These are phyloP conservation scores for Oscheius sp. DNA, from an alignment of 2,888 invertebrate species.

Conservation along the genomic window DNA sequence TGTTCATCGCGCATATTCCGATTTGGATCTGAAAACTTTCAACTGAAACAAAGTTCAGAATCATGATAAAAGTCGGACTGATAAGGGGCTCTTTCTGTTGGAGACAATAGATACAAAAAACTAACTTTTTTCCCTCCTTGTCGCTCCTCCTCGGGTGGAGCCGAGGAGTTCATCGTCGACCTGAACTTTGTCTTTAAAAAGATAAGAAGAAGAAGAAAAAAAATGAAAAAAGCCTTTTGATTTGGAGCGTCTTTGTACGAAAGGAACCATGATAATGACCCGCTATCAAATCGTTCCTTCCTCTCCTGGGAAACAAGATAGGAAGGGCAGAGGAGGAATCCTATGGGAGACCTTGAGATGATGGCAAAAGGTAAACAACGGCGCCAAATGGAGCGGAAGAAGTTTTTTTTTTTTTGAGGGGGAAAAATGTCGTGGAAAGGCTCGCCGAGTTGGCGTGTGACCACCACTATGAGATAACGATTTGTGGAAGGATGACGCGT, in stretches of 20 bases:
- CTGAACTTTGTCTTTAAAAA: background rate
- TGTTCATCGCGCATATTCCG: constrained; percentile 96
- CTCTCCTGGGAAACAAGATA: background rate
- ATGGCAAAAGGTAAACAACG: background rate
- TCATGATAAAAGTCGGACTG: too few relatives aligned
- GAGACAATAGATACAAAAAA: background rate
- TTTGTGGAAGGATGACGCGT: constrained; percentile 13
- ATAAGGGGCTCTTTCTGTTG: background rate
- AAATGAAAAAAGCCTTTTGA: background rate
- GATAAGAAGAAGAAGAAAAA: background rate
- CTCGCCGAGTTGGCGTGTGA: constrained; percentile 4
- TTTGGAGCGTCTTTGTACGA: background rate
- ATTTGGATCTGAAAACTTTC: constrained; percentile 74
- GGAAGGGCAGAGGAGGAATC: background rate
- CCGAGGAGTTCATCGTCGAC: background rate
- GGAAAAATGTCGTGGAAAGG: background rate
- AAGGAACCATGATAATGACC: background rate
- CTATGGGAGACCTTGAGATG: too few relatives aligned
- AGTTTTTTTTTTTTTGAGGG: background rate
- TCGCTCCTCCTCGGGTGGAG: background rate
- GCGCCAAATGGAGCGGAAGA: background rate
- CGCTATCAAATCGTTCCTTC: background rate
- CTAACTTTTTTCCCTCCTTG: constrained; percentile 1
- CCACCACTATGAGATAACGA: constrained; percentile 9
- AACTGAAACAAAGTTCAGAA: background rate